These are phyloP conservation scores for Aphelenchoides fujianensis DNA, from an alignment of 1,140 invertebrate genomes.

Conservation along the genomic window DNA sequence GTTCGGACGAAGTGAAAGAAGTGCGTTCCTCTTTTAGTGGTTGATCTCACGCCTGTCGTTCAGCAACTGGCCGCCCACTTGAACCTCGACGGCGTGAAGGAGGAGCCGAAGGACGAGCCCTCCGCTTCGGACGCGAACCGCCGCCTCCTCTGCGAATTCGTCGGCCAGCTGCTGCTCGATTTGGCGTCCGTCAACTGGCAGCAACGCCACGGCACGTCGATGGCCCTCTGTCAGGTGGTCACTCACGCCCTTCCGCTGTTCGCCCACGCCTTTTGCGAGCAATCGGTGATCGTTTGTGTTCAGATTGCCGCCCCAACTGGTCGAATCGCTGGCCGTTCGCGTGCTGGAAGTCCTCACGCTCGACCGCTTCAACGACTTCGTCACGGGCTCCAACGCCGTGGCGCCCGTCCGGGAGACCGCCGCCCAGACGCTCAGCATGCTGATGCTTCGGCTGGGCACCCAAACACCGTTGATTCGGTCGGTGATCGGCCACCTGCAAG, in stretches of 20 bases:
- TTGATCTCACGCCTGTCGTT: constrained; percentile 19
- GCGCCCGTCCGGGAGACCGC: constrained; percentile 46
- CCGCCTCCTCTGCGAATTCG: constrained; percentile 18
- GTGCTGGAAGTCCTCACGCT: constrained; percentile 33
- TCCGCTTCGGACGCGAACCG: too few species aligned
- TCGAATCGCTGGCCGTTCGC: constrained; percentile 20
- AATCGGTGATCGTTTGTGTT: too few species aligned
- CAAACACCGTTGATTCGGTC: constrained; percentile 18
- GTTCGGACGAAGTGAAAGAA: constrained; percentile 9
- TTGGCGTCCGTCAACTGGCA: constrained; percentile 41
- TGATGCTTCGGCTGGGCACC: constrained; percentile 29
- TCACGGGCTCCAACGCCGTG: constrained; percentile 52
- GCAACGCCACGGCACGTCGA: constrained; percentile 36
- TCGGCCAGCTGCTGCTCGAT: constrained; percentile 28
- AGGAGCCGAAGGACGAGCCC: too few species aligned
- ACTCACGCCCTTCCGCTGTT: constrained; percentile 26
- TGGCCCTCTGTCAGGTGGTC: constrained; percentile 39
- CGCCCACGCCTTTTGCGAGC: not conserved
- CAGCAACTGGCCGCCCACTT: not conserved
- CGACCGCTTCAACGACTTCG: constrained; percentile 53
- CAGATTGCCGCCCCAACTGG: constrained; percentile 21
- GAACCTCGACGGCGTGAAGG: too few species aligned
- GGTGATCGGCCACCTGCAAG: constrained; percentile 18
- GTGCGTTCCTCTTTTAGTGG: constrained; percentile 17
- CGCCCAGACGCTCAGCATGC: constrained; percentile 38